Conservation (phyloP, 2,888 invertebrate genomes). For the Eurytoma californica region DNA sequence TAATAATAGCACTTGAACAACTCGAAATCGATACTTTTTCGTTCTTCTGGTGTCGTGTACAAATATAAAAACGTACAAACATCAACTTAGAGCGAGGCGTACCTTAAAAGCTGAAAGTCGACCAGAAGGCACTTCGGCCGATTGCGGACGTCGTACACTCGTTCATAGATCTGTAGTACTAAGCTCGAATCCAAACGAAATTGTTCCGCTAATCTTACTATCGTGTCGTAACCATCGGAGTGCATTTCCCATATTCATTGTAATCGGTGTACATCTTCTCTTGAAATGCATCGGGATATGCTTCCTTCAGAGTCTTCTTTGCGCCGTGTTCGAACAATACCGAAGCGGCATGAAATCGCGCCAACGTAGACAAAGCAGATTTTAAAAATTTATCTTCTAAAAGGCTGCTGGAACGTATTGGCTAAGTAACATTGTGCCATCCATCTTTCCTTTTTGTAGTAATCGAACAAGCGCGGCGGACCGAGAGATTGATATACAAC, state of each 20-base stretch:
- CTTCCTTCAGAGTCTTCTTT: constrained; percentile 12
- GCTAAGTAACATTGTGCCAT: constrained; percentile 70
- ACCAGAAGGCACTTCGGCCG: constrained; percentile 31
- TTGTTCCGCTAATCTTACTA: not conserved
- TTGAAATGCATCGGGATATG: constrained; percentile 12
- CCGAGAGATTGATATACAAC: constrained; percentile 52
- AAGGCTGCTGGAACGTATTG: constrained; percentile 56
- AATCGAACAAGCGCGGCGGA: not conserved
- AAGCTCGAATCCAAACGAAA: constrained; percentile 27
- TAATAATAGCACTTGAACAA: constrained; percentile 22
- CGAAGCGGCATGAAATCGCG: constrained; percentile 66
- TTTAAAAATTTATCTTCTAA: constrained; percentile 46
- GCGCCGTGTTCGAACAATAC: constrained; percentile 61
- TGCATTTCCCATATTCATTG: not conserved
- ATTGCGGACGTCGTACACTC: constrained; percentile 63
- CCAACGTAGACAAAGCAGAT: constrained; percentile 61
- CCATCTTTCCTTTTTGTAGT: constrained; percentile 53
- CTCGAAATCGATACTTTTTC: not conserved
- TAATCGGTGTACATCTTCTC: constrained; percentile 26
- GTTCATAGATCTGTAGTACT: constrained; percentile 10
- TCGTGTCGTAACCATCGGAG: not conserved
- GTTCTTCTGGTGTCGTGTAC: constrained; percentile 19
- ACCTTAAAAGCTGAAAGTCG: constrained; percentile 37
- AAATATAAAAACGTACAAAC: constrained; percentile 22
- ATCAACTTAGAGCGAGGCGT: constrained; percentile 10